A percentile compares a stretch with the other conserved stretches of the same genome.
Evolutionary conservation across 2,888 invertebrate species (phyloP).

Genomic region (Tridacna crocea): DNA sequence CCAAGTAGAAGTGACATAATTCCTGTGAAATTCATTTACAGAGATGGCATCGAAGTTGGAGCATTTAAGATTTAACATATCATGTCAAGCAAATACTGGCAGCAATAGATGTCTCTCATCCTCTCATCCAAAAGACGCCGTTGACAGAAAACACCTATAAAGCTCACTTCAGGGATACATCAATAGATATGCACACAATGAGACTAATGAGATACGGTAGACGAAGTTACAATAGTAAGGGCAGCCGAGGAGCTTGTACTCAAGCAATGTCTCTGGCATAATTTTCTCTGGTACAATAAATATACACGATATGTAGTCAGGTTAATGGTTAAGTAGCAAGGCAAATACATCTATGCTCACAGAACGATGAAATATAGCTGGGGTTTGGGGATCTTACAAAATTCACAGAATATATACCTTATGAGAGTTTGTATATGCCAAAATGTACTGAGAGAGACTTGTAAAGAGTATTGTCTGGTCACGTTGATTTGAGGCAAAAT

Average conservation of each 20-base stretch:
- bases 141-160: constrained; percentile 4
- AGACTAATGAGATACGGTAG: constrained; percentile 15
- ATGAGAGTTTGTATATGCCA: too few species aligned
- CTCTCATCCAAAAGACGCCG: too few species aligned
- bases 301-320: background rate
- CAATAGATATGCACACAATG: constrained; percentile 13
- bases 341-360: constrained; percentile 2
- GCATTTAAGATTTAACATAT: too few species aligned
- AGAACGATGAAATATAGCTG: background rate
- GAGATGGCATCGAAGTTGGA: too few species aligned
- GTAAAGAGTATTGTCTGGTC: background rate
- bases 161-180: background rate
- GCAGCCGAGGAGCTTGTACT: constrained; percentile 35
- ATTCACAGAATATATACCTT: background rate
- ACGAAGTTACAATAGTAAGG: constrained; percentile 12
- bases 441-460: too few species aligned
- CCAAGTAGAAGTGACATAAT: too few species aligned
- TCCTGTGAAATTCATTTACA: too few species aligned
- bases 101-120: too few species aligned
- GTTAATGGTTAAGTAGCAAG: constrained; percentile 16
- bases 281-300: constrained; percentile 14
- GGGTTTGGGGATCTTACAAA: constrained; percentile 13
- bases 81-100: too few species aligned
- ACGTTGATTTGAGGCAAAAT: constrained; percentile 34
- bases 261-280: constrained; percentile 31